Base-by-base conservation (phyloP, 2,888 invertebrate genomes). In the Agrotis ipsilon region DNA sequence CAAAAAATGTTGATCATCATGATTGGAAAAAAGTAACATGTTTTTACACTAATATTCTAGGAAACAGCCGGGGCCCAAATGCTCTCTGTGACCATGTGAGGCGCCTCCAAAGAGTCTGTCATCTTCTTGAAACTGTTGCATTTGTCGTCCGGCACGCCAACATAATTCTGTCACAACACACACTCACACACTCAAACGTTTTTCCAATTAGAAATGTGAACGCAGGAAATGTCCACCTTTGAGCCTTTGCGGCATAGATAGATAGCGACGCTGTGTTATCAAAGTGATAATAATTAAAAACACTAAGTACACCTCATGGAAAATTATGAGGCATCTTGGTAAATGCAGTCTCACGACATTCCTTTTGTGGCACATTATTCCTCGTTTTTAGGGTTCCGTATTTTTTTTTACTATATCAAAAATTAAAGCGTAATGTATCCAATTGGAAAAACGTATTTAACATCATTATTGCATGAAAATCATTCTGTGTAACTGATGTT, bases 51-150 rank as follows among this genome's bases (percentile, higher is more conserved):
- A 92, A 94, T 89, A 92, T 96, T 96, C 90, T 96, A 96, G 96
- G 96, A 90, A 86, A 90, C 91, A 89, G 89, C 88, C 89, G 90
- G 84, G 89, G 90, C 91, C 91, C 86, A 96, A 96, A 94, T 92
- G 95, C 89, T 95, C 95, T 86, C 94, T 96, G 94, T 96, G 96
- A 96, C 87, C 88, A 68, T 91, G 86, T 89, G 93, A 91, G 82
- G 91, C 88, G 89, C 88, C 78, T 87, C 86, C 80, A 73, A 90
- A 87, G 87, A 89, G 86, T 88, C 85, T 85, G 78, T 83, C 90
- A 87, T 81, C 91, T 85, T 84, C 81, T 86, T 66, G 81, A 83
- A 81, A 81, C 80, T 86, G 80, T 87, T 83, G 89, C 89, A 90
- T 88, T 87, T 87, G 84, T 86, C 88, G 83, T 82, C 82, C 81